Conservation (phyloP, 1,140 invertebrate species). For the Bombus cullumanus region DNA sequence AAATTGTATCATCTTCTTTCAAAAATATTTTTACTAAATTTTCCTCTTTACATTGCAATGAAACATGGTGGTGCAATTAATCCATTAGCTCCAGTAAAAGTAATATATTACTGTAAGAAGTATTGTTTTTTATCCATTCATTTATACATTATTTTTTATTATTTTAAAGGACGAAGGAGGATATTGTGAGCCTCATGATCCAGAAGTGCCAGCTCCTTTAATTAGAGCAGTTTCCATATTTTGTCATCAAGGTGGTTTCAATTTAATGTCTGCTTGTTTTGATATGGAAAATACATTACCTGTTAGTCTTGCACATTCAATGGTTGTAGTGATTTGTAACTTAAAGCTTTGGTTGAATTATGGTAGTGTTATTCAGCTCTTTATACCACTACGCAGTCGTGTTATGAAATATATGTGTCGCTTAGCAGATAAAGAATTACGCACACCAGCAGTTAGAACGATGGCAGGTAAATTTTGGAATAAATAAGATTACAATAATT, state of each 20-base stretch:
- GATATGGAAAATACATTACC: constrained; percentile 91
- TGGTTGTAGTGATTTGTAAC: constrained; percentile 95
- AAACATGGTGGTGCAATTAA: constrained; percentile 87
- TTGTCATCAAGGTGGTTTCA: constrained; percentile 94
- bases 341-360: constrained; percentile 97
- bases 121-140: background rate
- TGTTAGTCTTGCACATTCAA: constrained; percentile 93
- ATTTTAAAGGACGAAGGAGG: constrained; percentile 78
- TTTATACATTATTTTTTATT: constrained; percentile 21
- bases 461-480: constrained; percentile 88
- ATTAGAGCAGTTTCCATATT: constrained; percentile 95
- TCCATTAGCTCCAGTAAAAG: constrained; percentile 78
- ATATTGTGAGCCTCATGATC: constrained; percentile 96
- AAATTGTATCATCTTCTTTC: constrained; percentile 90
- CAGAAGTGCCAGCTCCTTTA: constrained; percentile 94
- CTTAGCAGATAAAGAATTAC: constrained; percentile 94
- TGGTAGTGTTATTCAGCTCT: constrained; percentile 92
- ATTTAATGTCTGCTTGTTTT: constrained; percentile 93
- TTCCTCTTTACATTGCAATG: constrained; percentile 95
- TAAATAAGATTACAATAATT: constrained; percentile 8
- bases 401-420: constrained; percentile 97
- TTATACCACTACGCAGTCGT: constrained; percentile 92
- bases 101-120: constrained; percentile 51
- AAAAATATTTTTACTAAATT: constrained; percentile 93
- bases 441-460: constrained; percentile 92